phyloP scores from a whole-genome alignment of 1,140 invertebrate genomes.

The Temnothorax nylanderi region DNA sequence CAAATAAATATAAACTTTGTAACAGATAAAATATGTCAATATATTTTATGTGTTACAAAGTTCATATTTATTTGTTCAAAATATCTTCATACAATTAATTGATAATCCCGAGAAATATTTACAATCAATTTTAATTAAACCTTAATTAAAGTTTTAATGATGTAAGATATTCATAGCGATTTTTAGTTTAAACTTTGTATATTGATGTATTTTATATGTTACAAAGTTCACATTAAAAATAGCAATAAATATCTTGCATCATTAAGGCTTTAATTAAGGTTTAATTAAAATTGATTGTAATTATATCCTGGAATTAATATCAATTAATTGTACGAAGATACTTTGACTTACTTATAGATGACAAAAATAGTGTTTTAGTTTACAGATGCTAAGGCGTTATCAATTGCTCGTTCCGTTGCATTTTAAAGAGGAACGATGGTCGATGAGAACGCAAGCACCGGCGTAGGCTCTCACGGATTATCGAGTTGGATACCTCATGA shows the following conservation, averaged over 20 bases:
- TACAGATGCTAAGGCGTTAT: background rate
- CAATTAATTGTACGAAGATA: background rate
- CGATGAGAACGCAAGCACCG: conserved; percentile 62
- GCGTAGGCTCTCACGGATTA: conserved; percentile 39
- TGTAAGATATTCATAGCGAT: too few species aligned
- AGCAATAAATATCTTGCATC: too few species aligned
- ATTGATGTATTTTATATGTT: too few species aligned
- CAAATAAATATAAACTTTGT: too few species aligned
- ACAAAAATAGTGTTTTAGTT: background rate
- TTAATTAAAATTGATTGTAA: background rate
- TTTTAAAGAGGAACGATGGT: conserved; percentile 28
- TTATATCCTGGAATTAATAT: background rate
- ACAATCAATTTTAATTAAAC: background rate
- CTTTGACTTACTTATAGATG: background rate
- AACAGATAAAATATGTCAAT: too few species aligned
- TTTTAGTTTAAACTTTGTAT: too few species aligned
- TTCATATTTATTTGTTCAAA: background rate
- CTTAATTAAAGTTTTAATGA: background rate
- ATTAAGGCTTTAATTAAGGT: background rate
- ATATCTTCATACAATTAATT: background rate
- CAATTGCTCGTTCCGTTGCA: background rate
- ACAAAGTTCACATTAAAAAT: too few species aligned
- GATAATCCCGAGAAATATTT: background rate
- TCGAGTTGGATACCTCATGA: conserved; percentile 63
- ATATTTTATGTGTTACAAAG: too few species aligned